phyloP scores from a whole-genome alignment of 2,797 vertebrate genomes.

The Malurus leucopterus region DNA sequence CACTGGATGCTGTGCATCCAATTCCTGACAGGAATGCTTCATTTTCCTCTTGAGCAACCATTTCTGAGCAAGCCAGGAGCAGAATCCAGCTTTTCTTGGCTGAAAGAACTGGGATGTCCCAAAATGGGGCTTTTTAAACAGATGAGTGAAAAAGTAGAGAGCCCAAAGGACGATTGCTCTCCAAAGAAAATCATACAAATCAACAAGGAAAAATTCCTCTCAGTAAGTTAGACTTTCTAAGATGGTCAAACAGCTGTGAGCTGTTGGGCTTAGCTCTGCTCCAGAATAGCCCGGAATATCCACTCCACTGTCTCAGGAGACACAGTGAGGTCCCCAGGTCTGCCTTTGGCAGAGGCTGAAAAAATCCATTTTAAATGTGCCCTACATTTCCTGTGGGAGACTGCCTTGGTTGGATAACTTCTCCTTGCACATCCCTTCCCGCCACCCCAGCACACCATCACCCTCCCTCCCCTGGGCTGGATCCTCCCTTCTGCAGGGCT shows the following conservation, averaged over 20 bases:
- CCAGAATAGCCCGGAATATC: neutral
- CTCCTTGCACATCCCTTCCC: neutral
- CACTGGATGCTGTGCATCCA: constrained; percentile 13
- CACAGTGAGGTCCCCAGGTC: neutral
- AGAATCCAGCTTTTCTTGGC: constrained; percentile 60
- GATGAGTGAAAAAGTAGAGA: constrained; percentile 53
- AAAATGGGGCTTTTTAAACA: constrained; percentile 49
- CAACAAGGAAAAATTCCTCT: constrained; percentile 53
- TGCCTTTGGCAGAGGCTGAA: neutral
- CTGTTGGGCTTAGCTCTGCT: constrained; percentile 11
- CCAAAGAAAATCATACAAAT: constrained; percentile 49
- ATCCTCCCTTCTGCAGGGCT: neutral
- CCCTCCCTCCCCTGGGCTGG: neutral
- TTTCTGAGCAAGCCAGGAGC: constrained; percentile 57
- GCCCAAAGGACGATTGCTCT: constrained; percentile 33
- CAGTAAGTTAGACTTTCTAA: neutral
- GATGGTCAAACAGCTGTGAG: constrained; percentile 28
- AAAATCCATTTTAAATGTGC: fast-evolving
- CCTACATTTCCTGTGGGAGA: neutral
- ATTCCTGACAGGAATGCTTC: constrained; percentile 57
- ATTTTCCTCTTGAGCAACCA: constrained; percentile 59
- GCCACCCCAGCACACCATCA: neutral
- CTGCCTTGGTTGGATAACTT: fast-evolving
- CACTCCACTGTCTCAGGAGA: neutral
- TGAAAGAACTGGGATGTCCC: constrained; percentile 46